These are phyloP conservation scores for Philonicus albiceps DNA, from an alignment of 2,888 invertebrate genomes.

Conservation along the genomic window DNA sequence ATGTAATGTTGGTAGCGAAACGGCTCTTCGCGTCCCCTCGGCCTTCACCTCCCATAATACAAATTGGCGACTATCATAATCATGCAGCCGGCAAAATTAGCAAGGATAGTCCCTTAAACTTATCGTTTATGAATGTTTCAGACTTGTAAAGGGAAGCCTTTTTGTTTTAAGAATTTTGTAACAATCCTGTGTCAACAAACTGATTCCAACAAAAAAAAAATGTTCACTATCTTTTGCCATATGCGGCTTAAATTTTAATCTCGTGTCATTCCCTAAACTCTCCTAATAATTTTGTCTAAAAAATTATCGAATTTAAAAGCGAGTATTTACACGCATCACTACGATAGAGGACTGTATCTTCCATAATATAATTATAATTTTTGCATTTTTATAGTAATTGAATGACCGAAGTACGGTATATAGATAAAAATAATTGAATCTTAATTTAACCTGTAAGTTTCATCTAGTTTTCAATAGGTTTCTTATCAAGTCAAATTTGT, in stretches of 20 bases:
- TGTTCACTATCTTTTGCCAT: not conserved
- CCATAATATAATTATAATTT: not conserved
- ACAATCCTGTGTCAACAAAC: not conserved
- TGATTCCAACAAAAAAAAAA: not conserved
- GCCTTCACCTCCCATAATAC: not conserved
- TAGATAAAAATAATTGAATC: not conserved
- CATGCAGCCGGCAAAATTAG: not conserved
- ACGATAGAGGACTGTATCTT: not conserved
- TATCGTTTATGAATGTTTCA: slow-evolving; percentile 40
- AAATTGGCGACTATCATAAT: not conserved
- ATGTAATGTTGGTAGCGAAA: slow-evolving; percentile 47
- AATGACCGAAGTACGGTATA: not conserved
- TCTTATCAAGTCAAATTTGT: not conserved
- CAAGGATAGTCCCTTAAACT: not conserved
- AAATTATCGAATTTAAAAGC: not conserved
- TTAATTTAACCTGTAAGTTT: not conserved
- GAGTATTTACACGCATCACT: not conserved
- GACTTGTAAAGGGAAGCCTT: not conserved
- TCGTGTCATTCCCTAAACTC: not conserved
- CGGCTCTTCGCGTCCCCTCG: slow-evolving; percentile 49
- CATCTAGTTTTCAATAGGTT: not conserved
- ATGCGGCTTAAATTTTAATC: not conserved
- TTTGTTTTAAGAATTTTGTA: not conserved
- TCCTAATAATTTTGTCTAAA: not conserved
- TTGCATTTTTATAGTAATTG: not conserved